Evolutionary conservation across 2,797 vertebrate genomes (phyloP).

Genomic region (Ctenosaura bakeri): DNA sequence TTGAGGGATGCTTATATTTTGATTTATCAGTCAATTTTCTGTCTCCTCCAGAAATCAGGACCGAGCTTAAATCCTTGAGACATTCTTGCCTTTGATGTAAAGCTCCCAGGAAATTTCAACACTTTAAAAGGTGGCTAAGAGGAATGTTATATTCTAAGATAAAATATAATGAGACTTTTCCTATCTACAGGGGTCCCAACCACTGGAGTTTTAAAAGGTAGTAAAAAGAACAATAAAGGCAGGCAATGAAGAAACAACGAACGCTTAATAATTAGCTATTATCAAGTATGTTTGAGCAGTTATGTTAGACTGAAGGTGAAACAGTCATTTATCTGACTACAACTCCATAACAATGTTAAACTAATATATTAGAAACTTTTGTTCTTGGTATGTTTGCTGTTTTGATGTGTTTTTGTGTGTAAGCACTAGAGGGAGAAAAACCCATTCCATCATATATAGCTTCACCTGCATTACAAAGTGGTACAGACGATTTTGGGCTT

Average conservation of each 20-base stretch:
- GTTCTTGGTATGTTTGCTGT: not conserved
- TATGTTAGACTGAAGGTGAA: not conserved
- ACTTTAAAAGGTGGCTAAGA: conserved; percentile 28
- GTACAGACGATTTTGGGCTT: not conserved
- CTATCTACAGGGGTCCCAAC: conserved; percentile 32
- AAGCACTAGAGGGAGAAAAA: not conserved
- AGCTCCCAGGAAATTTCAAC: conserved; percentile 6
- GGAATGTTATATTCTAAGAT: conserved; percentile 24
- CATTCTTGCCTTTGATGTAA: conserved; percentile 20
- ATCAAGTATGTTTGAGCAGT: not conserved
- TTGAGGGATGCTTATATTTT: conserved; percentile 1
- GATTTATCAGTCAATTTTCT: conserved; percentile 9
- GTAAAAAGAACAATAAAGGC: conserved; percentile 34
- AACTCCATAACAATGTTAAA: not conserved
- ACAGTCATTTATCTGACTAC: not conserved
- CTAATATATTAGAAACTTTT: not conserved
- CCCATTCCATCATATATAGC: not conserved
- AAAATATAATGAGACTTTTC: conserved; percentile 44
- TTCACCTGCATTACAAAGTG: not conserved
- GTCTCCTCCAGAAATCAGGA: not conserved
- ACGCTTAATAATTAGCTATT: no score
- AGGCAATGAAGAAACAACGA: conserved; percentile 10
- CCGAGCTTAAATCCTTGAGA: not conserved
- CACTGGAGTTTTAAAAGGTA: conserved; percentile 28
- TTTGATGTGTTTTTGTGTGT: not conserved